Conservation (phyloP, 2,888 invertebrate species). For the Chromoteleia sp. region DNA sequence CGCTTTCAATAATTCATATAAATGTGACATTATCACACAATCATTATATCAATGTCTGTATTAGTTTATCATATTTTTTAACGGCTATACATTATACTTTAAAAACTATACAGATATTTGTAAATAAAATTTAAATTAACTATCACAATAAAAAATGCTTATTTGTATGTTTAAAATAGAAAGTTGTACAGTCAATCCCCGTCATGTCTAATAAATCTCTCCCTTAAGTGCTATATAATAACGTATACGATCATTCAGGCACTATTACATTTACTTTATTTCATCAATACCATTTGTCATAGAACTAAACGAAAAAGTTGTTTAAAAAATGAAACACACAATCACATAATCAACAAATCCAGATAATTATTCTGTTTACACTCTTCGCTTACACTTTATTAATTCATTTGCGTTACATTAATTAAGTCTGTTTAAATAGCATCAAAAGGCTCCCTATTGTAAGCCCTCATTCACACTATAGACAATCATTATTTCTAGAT, state of each 20-base stretch:
- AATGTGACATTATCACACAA: too few relatives aligned
- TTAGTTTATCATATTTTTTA: too few relatives aligned
- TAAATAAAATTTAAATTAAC: too few relatives aligned
- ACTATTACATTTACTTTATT: constrained; percentile 55
- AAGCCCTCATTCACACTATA: constrained; percentile 83
- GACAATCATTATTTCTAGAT: constrained; percentile 81
- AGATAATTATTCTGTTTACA: constrained; percentile 78
- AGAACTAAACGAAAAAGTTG: constrained; percentile 36
- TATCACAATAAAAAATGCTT: too few relatives aligned
- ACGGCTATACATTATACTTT: too few relatives aligned
- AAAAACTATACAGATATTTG: too few relatives aligned
- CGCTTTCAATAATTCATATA: too few relatives aligned
- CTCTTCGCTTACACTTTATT: constrained; percentile 84
- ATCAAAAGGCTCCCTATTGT: constrained; percentile 82
- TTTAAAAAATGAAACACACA: constrained; percentile 37
- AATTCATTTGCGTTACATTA: constrained; percentile 84
- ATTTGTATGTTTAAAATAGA: too few relatives aligned
- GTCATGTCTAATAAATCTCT: too few relatives aligned
- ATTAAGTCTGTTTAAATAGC: constrained; percentile 85
- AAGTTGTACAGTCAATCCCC: too few relatives aligned
- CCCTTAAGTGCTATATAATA: constrained; percentile 8
- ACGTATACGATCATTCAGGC: constrained; percentile 27
- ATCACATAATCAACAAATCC: constrained; percentile 49
- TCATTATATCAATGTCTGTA: too few relatives aligned
- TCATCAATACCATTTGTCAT: constrained; percentile 30